These are phyloP conservation scores for Tolmerus cingulatus DNA, from an alignment of 2,888 invertebrate genomes.

Conservation along the genomic window DNA sequence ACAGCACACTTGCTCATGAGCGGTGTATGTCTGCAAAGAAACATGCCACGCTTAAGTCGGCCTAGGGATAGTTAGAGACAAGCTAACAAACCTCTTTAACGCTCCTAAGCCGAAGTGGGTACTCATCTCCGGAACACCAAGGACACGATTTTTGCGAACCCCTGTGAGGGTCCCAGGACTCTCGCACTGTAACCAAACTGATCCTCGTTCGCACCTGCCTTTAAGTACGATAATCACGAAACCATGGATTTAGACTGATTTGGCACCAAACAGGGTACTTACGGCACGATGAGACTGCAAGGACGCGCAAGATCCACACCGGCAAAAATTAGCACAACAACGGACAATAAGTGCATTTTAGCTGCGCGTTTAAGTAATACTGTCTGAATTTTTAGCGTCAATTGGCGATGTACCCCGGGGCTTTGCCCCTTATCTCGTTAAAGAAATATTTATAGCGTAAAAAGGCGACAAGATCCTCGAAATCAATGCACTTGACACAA, in stretches of 20 bases:
- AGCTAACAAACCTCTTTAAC: neutral
- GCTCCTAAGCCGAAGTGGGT: neutral
- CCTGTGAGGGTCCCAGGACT: neutral
- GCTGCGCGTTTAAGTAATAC: conserved; percentile 3
- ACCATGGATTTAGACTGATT: neutral
- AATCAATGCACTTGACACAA: neutral
- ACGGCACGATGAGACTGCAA: conserved; percentile 3
- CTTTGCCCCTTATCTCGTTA: neutral
- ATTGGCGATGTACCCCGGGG: neutral
- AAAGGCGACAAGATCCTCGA: neutral
- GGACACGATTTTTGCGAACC: neutral
- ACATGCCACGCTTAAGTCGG: neutral
- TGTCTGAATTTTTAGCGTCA: neutral
- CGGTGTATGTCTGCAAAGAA: neutral
- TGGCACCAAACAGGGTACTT: neutral
- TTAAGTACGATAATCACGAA: neutral
- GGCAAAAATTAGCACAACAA: neutral
- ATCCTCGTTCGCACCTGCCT: conserved; percentile 8
- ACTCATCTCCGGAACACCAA: conserved; percentile 9
- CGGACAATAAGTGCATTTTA: neutral
- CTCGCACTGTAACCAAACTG: neutral
- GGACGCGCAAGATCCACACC: neutral
- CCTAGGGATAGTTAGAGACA: neutral
- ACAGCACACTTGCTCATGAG: conserved; percentile 70
- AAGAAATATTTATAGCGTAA: neutral